Evolutionary conservation across 2,888 invertebrate species (phyloP), one percentile per base, ranked within the genome.

Genomic region (Neria commutata): DNA sequence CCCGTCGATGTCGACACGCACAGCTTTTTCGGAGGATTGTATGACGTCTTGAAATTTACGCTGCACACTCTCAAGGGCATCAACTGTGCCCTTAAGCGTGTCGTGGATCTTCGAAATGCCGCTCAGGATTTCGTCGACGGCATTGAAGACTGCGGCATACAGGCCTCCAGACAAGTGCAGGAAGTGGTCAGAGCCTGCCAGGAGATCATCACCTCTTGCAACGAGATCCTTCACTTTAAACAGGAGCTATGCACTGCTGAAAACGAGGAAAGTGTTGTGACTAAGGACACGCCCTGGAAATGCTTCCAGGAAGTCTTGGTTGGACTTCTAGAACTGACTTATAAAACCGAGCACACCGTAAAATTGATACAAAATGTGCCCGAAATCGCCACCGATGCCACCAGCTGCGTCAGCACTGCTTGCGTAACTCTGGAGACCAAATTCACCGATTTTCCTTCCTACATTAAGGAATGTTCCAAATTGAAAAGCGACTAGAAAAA

Each of bases 11-110:
- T 63, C 2, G 64, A 69, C 4, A 1, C 37, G 2, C 40, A 64
- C 0, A 3, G 46, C 16, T 0, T 61, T 24, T 47, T 69, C 11
- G 55, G 60, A 2, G 0, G 8, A 3, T 25, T n/a, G n/a, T n/a
- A n/a, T n/a, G 61, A 58, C 54, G 10, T 26, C 42, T 25, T 73
- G 6, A 69, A 56, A 47, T 10, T 14, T 0, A 51, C 53, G 2
- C 52, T 76, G 23, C 73, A 69, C 21, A 60, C 63, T 19, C 33
- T 70, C 1, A 75, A 75, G 63, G 75, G 77, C 17, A 51, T 75
- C 17, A 73, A 74, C 51, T 75, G 77, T 49, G 19, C 66, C 16
- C 10, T 76, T 8, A 64, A 69, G 21, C 67, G 72, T 67, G 72
- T 67, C 3, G 16, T 40, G 2, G 69, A 65, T 54, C 68, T 71